phyloP scores from a whole-genome alignment of 2,113 vertebrate species.

The Prochilodus magdalenae region DNA sequence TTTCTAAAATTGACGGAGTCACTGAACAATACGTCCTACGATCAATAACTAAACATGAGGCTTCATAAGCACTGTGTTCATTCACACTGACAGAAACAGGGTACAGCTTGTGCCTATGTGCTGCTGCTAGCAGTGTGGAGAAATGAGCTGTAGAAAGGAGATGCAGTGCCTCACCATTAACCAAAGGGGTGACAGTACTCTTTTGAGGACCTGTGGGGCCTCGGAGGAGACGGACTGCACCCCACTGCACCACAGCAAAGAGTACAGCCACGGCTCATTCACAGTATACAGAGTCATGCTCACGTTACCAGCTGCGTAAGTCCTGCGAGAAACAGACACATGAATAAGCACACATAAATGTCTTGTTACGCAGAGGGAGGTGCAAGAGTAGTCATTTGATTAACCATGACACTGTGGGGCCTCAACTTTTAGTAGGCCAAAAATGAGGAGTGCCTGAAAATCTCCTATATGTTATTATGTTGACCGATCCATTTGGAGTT shows the following conservation, averaged over 20 bases:
- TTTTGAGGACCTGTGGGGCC: constrained; percentile 84
- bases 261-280: constrained; percentile 93
- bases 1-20: no score
- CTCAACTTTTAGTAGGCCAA: neutral
- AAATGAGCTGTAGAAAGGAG: constrained; percentile 43
- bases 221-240: constrained; percentile 89
- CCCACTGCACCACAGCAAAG: constrained; percentile 92
- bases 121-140: neutral
- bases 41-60: no score
- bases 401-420: no score
- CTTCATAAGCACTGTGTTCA: no score
- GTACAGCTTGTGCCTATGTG: neutral
- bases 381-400: neutral
- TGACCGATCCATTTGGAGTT: no score
- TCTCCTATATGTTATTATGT: no score
- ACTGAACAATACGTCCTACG: no score
- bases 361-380: neutral
- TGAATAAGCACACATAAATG: neutral
- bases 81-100: no score
- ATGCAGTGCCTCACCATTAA: constrained; percentile 88
- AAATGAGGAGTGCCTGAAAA: neutral
- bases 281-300: constrained; percentile 89
- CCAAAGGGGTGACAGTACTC: constrained; percentile 90
- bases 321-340: constrained; percentile 71
- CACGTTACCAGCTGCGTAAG: constrained; percentile 79